These are phyloP conservation scores for Drosophila prosaltans DNA, from an alignment of 1,140 invertebrate genomes.

Conservation along the genomic window DNA sequence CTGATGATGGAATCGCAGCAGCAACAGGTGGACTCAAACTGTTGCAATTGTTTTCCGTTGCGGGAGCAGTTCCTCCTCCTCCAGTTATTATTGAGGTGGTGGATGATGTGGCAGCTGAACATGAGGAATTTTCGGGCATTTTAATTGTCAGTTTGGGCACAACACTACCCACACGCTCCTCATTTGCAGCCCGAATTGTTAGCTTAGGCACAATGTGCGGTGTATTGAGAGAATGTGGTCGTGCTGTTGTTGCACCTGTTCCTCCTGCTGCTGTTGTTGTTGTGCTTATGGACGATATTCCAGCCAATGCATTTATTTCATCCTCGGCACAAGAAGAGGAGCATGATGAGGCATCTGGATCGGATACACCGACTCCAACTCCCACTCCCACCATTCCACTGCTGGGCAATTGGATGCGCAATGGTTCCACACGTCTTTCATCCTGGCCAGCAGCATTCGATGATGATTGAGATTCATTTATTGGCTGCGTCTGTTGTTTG, in stretches of 20 bases:
- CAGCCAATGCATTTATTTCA: constrained; percentile 38
- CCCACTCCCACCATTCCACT: constrained; percentile 16
- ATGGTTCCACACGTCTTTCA: constrained; percentile 68
- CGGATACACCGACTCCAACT: constrained; percentile 33
- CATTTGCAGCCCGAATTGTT: constrained; percentile 75
- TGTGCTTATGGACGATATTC: constrained; percentile 17
- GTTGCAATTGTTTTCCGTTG: constrained; percentile 13
- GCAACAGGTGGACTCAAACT: constrained; percentile 16
- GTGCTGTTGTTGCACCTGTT: background rate
- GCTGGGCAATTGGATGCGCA: constrained; percentile 63
- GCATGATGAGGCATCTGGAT: constrained; percentile 65
- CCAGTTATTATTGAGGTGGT: background rate
- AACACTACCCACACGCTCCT: constrained; percentile 66
- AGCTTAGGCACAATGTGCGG: constrained; percentile 80
- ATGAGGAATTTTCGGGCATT: constrained; percentile 60
- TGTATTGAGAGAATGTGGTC: constrained; percentile 17
- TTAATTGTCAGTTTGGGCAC: constrained; percentile 81
- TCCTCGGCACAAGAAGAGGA: constrained; percentile 74
- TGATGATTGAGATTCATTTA: constrained; percentile 60
- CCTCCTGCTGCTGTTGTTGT: background rate
- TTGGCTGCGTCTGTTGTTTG: constrained; percentile 54
- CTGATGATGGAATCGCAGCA: constrained; percentile 28
- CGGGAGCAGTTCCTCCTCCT: background rate
- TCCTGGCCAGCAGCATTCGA: constrained; percentile 52
- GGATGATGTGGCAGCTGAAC: constrained; percentile 16